Base-by-base conservation (phyloP, 2,797 vertebrate genomes). In the Enteromius afrohamiltoni region DNA sequence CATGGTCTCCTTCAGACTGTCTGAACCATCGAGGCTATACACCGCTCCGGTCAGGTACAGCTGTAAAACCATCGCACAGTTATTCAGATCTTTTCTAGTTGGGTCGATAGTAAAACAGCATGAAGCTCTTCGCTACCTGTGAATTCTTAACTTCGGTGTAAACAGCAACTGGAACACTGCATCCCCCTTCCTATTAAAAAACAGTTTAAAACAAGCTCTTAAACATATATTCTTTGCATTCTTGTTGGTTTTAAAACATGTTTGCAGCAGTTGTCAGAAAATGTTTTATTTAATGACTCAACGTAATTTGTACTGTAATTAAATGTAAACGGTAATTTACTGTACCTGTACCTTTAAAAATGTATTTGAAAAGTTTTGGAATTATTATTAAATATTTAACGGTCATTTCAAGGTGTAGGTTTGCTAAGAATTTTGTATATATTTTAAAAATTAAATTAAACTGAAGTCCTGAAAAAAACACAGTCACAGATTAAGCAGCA, bases 111-210 rank as follows among this genome's bases (percentile, higher is more conserved):
- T 34, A 23, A 62, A 73, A 31, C 64, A 62, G 5, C 13, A 10
- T 26, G 31, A 23, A 26, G 19, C 4, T 60, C 34, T 62, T 17
- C 34, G 26, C 84, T 88, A 99, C 98, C 92, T 99, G 97, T 0
- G 94, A 94, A 80, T 97, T 96, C 89, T 96, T 96, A 16, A 99
- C 68, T 77, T 92, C 68, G 0, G 94, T 96, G 91, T 94, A 91
- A 21, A 99, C 98, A 0, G 98, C 98, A 3, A 99, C 97, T 0
- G 98, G 98, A 62, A 99, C 97, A 0, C 98, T 99, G 91, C 98
- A 99, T 47, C 98, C 98, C 0, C 98, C 98, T 91, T 99, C 98
- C 98, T 99, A 79, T 26, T 91, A 83, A 70, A 83, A 64, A 45
- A 53, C 19, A 34, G 60, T 29, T 77, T 21, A 26, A 71, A 37